Base-by-base conservation (phyloP, 2,113 vertebrate species). In the Ivindomyrus marchei region DNA sequence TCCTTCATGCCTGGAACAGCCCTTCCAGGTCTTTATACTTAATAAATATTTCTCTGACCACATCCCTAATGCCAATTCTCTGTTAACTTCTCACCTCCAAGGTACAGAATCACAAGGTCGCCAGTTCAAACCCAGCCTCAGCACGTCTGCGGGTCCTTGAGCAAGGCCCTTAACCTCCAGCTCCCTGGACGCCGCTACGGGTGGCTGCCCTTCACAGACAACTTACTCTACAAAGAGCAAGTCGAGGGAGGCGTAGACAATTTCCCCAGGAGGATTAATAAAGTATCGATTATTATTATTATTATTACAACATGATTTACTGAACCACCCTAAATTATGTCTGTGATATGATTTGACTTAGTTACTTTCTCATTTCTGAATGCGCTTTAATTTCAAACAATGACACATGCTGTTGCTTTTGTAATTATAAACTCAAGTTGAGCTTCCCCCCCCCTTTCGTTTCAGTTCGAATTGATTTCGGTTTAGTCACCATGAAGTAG, bases 401-500 rank as follows among this genome's bases (percentile, higher is more conserved):
- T 88, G 52, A 84, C 66, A 80, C 47, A 88, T 31, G 24, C 50
- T 62, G 52, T 85, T 85, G 74, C 77, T 52, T 85, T 53, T 3
- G 45, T 66, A 70, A 89, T 89, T 50, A 89, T 31, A 88, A 80
- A 42, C 84, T 66, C 89, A 85, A 62, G 83, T 56, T 50, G 24
- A 21, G 56, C 53, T 10, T 36, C 36, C 42, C 80, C 10, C 42
- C 80, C 45, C 80, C 62, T 24, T 62, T 74, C 36, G 10, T 47
- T 17, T 46, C 92, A 94, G 90, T 92, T 95, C 91, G 94, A 62
- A 94, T 94, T 94, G 93, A 96, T 95, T 96, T 94, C 91, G 94
- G 92, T 95, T 95, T 85, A 93, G 95, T 94, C 93, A 92, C 91
- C 90, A 92, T 93, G 94, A 95, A 95, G 95, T 94, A 95, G 93